phyloP scores from a whole-genome alignment of 2,888 invertebrate species.

The Xestia rhomboidea region DNA sequence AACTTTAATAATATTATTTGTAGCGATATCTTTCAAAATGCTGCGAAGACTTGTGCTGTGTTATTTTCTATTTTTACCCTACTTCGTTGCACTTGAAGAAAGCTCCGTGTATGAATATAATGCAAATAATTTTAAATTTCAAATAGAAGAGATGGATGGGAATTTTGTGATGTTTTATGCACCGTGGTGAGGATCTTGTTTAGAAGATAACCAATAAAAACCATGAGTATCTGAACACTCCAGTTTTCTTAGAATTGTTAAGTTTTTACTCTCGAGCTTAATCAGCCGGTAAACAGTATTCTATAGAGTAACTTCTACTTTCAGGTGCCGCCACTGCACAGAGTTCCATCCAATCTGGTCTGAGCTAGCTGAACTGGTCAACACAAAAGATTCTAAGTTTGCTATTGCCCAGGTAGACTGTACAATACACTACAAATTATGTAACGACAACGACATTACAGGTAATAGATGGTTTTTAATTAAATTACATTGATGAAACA shows the following conservation, averaged over 20 bases:
- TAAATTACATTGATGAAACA: slow-evolving; percentile 12
- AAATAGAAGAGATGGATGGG: slow-evolving; percentile 92
- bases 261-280: not conserved
- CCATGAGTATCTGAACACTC: not conserved
- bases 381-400: slow-evolving; percentile 92
- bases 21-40: slow-evolving; percentile 67
- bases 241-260: slow-evolving; percentile 1
- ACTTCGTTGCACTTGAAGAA: slow-evolving; percentile 93
- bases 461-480: slow-evolving; percentile 77
- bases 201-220: not conserved
- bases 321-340: slow-evolving; percentile 96
- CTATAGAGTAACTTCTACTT: slow-evolving; percentile 40
- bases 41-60: slow-evolving; percentile 65
- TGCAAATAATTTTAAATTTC: slow-evolving; percentile 91
- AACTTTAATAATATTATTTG: slow-evolving; percentile 3
- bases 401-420: slow-evolving; percentile 95
- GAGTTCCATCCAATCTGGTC: slow-evolving; percentile 94
- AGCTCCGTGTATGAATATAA: slow-evolving; percentile 90
- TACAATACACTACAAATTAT: slow-evolving; percentile 92
- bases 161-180: slow-evolving; percentile 95
- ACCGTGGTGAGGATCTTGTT: slow-evolving; percentile 92
- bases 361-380: slow-evolving; percentile 93
- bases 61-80: slow-evolving; percentile 83
- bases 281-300: slow-evolving; percentile 9
- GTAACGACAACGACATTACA: slow-evolving; percentile 94